Base-by-base conservation (phyloP, 2,888 invertebrate genomes). In the Oscheius sp. region DNA sequence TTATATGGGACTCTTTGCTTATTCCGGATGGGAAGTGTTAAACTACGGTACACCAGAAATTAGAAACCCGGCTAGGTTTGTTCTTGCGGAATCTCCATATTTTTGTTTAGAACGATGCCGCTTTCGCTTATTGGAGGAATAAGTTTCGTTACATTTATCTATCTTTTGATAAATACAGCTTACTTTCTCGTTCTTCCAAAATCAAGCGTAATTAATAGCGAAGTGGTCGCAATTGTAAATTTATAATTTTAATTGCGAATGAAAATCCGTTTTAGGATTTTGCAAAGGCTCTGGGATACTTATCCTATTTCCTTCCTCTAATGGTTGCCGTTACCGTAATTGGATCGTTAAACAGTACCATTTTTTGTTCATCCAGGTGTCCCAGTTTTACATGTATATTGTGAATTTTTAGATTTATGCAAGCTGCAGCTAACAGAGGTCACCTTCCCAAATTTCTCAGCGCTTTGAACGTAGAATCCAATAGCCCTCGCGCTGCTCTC, bases 21-120 rank as follows among this genome's bases (percentile, higher is more conserved):
- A 79, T 71, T 78, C 81, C 21, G 81, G 81, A 53, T 86, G 86
- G 86, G 86, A 86, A 58, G 79, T 86, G 70, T 75, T 86, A 45
- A 86, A 85, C 66, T 86, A 82, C 61, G 85, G 85, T 64, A 81
- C 85, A 25, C 85, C 86, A 18, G 86, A 86, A 66, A 81, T 86
- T 61, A 21, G 75, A n/a, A 76, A 77, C 55, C 84, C 85, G 7
- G 55, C 76, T 69, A 69, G 78, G 84, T 82, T 49, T 23, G 3
- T 9, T 49, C 3, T 21, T 9, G 7, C n/a, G 16, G 12, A 43
- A 66, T 21, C 41, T 23, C 18, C 13, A 49, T 29, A 23, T 79
- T 12, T 69, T 79, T 27, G n/a, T 78, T 16, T 69, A 81, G 84
- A 49, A 84, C 83, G 3, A 85, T 85, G 81, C 85, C 84, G 9